Evolutionary conservation across 2,797 vertebrate genomes (phyloP), one percentile per base, ranked within the genome.

Genomic region (Arctocebus calabarensis): DNA sequence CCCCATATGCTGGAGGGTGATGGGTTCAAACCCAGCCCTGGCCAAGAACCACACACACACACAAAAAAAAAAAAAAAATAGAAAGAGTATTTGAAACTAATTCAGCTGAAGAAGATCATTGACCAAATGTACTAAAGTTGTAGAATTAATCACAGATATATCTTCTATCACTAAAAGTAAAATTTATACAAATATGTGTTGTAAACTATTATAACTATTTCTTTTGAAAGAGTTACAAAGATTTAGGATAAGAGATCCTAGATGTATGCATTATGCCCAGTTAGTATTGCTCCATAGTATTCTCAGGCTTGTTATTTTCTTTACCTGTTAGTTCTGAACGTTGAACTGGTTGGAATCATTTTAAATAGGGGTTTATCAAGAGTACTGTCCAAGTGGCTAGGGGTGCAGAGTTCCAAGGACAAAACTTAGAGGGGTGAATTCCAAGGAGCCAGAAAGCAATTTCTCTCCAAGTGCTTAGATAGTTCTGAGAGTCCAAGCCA

Each of bases 51-150:
- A 5, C 40, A 40, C 40, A 40, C 40, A 40, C 40, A 40, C 40
- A 40, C 3, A 40, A 40, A 40, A 40, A 40, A 40, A 40, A 40
- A 40, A 40, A 40, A 40, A 40, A 40, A 40, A 40, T 40, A 94
- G 43, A 71, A 68, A 61, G 40, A 81, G 19, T 57, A 88, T 71
- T 86, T 89, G 45, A 79, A 34, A 70, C 40, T 25, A 84, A 84
- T 62, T 95, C 52, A 62, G 16, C 20, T 84, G 55, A 92, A 84
- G 77, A 64, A 81, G 48, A 62, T 43, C 61, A 86, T 16, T 86
- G 32, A 6, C 8, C 55, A 95, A 61, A 85, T 23, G 19, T 91
- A 85, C 66, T 83, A 77, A 95, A 89, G 34, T 29, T 86, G 45
- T 84, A 25, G 1, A 74, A 68, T 88, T 93, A 84, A 87, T 83